Evolutionary conservation across 2,113 vertebrate species (phyloP).

Genomic region (Corythornis vintsioides): DNA sequence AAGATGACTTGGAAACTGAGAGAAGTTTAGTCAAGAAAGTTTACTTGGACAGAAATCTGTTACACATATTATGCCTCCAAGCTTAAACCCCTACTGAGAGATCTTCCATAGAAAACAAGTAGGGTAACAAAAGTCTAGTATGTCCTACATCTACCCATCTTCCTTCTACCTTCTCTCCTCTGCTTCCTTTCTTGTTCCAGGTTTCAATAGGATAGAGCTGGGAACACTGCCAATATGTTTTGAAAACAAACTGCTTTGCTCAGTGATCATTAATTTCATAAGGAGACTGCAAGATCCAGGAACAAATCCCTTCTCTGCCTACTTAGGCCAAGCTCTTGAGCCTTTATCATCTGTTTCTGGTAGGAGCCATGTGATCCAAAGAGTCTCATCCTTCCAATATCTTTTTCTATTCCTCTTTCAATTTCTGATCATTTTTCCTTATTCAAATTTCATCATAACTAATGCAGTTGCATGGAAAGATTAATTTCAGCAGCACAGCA

Average conservation of each 20-base stretch:
- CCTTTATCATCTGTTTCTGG: background rate
- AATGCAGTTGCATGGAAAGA: background rate
- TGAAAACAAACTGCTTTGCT: background rate
- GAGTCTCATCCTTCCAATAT: background rate
- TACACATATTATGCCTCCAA: accelerated
- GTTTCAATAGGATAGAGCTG: background rate
- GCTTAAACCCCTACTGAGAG: background rate
- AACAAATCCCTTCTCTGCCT: background rate
- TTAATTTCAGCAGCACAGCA: background rate
- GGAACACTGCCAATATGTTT: background rate
- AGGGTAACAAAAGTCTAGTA: background rate
- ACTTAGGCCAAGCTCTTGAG: background rate
- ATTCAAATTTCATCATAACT: background rate
- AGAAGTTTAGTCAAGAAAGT: background rate
- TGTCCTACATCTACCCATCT: background rate
- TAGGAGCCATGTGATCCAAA: background rate
- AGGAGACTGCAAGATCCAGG: accelerated
- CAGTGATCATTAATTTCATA: background rate
- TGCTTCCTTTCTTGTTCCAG: background rate
- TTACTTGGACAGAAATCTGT: background rate
- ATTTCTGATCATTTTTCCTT: background rate
- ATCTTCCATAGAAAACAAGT: background rate
- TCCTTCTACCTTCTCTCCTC: background rate
- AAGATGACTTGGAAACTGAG: background rate
- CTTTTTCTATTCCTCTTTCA: background rate